Evolutionary conservation across 2,113 vertebrate species (phyloP), one percentile per base, ranked within the genome.

Genomic region (Centropristis striata): DNA sequence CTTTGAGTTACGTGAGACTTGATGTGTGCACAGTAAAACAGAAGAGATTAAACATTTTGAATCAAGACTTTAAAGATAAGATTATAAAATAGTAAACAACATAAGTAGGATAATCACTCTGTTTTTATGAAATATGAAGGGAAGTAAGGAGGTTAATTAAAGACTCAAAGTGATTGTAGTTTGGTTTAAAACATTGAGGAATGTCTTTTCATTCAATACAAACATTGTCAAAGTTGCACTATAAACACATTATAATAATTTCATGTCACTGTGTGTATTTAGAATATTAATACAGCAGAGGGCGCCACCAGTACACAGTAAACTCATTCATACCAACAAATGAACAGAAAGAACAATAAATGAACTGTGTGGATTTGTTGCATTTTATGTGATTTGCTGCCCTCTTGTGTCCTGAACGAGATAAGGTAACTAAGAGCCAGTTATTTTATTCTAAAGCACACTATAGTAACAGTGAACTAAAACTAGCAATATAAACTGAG

Each of bases 201-300:
- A 25, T 49, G 8, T 47, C n/a, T 18, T 36, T 36, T 18, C 6
- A 4, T 58, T 15, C 20, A 13, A 15, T 11, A 58, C 18, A 58
- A 71, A 8, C 4, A 20, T 44, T 42, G 20, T 16, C 32, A 28
- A 11, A 37, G 28, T 27, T 49, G 15, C 32, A 25, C 32, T 25
- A 28, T n/a, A n/a, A 39, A 60, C 12, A 41, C 25, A 13, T 8
- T 4, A 5, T 0, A 58, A 12, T 46, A 3, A 3, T 18, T 12
- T 41, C 3, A 49, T 18, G 15, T 18, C 23, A 12, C 12, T 18
- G n/a, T 59, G 20, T 47, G 36, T 49, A 50, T 59, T 59, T 1
- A 53, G 14, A 27, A n/a, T 36, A 37, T 2, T 28, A 10, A 37
- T 57, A 21, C 78, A 73, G 42, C 46, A 90, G 88, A 83, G 63